phyloP scores from a whole-genome alignment of 2,797 vertebrate species.

The Phyllotis vaccarum region DNA sequence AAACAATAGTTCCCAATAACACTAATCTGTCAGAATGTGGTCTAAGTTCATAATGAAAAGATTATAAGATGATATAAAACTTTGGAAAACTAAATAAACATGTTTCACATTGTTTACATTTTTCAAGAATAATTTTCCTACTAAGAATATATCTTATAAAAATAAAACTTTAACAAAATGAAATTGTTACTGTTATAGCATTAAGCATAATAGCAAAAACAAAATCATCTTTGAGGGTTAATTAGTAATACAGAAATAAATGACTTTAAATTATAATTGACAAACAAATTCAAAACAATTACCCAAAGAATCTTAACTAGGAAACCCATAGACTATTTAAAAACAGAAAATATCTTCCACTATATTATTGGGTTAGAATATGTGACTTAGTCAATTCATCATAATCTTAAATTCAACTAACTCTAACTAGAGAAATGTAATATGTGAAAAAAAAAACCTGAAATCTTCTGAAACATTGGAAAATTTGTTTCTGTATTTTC shows the following conservation, averaged over 20 bases:
- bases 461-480: not conserved
- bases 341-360: not conserved
- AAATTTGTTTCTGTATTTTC: conserved; percentile 2
- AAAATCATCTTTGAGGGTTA: not conserved
- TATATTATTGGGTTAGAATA: conserved; percentile 37
- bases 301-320: not conserved
- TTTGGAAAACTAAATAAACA: not conserved
- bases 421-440: not conserved
- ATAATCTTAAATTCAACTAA: not conserved
- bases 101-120: not conserved
- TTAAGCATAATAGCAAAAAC: not conserved
- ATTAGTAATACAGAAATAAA: not conserved
- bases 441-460: not conserved
- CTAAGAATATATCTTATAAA: not conserved
- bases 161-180: not conserved
- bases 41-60: not conserved
- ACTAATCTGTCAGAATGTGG: not conserved
- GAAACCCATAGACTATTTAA: conserved; percentile 26
- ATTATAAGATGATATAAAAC: not conserved
- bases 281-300: not conserved
- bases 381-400: not conserved
- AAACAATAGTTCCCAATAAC: not conserved
- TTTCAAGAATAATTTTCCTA: not conserved
- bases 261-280: not conserved
- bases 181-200: not conserved